Conservation (phyloP, 1,140 invertebrate genomes). For the Pogonognathellus flavescens region DNA sequence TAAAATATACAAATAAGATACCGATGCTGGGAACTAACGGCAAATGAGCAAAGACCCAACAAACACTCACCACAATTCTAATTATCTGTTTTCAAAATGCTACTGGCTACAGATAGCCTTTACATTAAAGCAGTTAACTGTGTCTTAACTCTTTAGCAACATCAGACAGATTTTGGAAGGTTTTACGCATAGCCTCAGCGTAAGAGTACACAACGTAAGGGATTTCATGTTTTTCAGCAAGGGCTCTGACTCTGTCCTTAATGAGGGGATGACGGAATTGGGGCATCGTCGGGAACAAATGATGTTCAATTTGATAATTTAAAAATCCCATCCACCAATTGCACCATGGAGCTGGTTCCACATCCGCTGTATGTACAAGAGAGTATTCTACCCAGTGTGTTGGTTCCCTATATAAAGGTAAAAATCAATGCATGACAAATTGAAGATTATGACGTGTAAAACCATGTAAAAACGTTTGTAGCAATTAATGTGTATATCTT, state of each 20-base stretch:
- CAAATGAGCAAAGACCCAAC: neutral
- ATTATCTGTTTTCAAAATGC: neutral
- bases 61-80: neutral
- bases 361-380: conserved; percentile 58
- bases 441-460: no score
- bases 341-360: conserved; percentile 46
- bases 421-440: no score
- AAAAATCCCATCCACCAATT: conserved; percentile 64
- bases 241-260: conserved; percentile 55
- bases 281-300: conserved; percentile 63
- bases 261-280: conserved; percentile 61
- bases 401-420: neutral
- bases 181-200: conserved; percentile 54
- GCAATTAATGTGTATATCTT: no score
- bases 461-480: no score
- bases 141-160: conserved; percentile 61
- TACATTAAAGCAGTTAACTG: neutral
- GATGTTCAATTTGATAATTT: conserved; percentile 64
- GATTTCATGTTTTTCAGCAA: conserved; percentile 62
- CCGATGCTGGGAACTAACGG: no score
- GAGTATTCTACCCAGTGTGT: conserved; percentile 64
- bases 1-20: no score
- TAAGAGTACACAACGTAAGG: conserved; percentile 59
- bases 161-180: conserved; percentile 56
- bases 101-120: neutral